Conservation (phyloP, 2,113 vertebrate genomes). For the Ginglymostoma cirratum region DNA sequence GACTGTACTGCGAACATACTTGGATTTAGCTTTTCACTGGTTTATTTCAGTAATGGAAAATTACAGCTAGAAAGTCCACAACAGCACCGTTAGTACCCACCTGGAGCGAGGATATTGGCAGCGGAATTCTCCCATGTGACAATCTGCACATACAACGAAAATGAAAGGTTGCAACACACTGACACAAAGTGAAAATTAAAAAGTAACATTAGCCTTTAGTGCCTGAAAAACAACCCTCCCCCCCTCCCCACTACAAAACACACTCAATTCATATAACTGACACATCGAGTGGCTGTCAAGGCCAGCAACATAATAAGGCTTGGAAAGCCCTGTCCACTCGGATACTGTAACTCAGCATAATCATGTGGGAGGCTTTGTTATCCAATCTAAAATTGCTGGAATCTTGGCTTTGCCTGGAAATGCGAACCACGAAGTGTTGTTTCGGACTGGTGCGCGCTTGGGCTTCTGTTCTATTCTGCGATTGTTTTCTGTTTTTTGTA, state of each 20-base stretch:
- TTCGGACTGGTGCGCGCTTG: not conserved
- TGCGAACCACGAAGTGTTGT: not conserved
- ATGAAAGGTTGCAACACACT: constrained; percentile 1
- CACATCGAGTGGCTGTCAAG: not conserved
- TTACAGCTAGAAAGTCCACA: constrained; percentile 18
- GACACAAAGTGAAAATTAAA: constrained; percentile 18
- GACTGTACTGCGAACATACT: not conserved
- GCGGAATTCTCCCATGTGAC: constrained; percentile 14
- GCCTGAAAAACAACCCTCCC: not conserved
- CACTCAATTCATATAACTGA: constrained; percentile 19
- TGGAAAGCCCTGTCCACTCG: not conserved
- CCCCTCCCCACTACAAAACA: not conserved
- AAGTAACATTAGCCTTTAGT: constrained; percentile 16
- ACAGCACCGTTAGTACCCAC: constrained; percentile 16
- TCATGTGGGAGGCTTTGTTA: constrained; percentile 12
- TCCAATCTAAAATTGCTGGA: constrained; percentile 18
- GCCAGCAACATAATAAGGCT: not conserved
- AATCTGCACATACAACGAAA: not conserved
- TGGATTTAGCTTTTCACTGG: not conserved
- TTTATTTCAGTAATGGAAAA: constrained; percentile 33
- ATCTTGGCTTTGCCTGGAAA: not conserved
- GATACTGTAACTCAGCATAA: constrained; percentile 18
- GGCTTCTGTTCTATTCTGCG: not conserved
- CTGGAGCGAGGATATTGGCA: constrained; percentile 20
- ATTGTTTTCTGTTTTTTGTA: not conserved